Percentiles rank a stretch among this genome's conserved stretches.
Conservation (phyloP, 23 tunicate genomes). For the Ascidia mentula region DNA sequence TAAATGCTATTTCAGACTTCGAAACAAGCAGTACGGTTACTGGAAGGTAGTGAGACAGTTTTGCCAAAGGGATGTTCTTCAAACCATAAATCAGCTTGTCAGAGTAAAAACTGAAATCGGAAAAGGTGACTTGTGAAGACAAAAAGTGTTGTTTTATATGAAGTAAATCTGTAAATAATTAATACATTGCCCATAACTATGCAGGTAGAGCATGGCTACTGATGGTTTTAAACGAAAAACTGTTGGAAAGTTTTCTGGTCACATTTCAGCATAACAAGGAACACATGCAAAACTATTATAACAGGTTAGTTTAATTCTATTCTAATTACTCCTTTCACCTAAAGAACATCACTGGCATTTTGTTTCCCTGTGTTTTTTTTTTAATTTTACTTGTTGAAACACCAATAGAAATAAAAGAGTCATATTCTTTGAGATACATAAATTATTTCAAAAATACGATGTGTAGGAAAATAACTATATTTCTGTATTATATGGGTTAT, state of each 20-base stretch:
- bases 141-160: not conserved
- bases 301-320: not conserved
- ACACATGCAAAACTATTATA: not conserved
- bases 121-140: not conserved
- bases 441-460: no score
- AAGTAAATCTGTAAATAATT: no score
- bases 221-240: not conserved
- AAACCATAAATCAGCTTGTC: not conserved
- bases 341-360: no score
- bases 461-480: no score
- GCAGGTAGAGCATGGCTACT: not conserved
- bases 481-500: no score
- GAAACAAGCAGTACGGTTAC: not conserved
- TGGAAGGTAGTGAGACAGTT: not conserved
- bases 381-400: no score
- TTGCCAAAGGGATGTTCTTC: not conserved
- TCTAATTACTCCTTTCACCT: no score
- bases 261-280: not conserved
- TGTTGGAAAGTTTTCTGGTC: not conserved
- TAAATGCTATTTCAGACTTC: conserved; percentile 2
- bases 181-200: no score
- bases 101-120: not conserved
- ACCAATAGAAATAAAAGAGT: no score
- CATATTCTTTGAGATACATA: no score
- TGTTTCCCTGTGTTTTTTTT: no score